Percentiles rank a stretch among this genome's conserved stretches.
These are phyloP conservation scores for Heliocidaris erythrogramma DNA, from an alignment of 35 echinoderm and acorn worm genomes.

Conservation along the genomic window DNA sequence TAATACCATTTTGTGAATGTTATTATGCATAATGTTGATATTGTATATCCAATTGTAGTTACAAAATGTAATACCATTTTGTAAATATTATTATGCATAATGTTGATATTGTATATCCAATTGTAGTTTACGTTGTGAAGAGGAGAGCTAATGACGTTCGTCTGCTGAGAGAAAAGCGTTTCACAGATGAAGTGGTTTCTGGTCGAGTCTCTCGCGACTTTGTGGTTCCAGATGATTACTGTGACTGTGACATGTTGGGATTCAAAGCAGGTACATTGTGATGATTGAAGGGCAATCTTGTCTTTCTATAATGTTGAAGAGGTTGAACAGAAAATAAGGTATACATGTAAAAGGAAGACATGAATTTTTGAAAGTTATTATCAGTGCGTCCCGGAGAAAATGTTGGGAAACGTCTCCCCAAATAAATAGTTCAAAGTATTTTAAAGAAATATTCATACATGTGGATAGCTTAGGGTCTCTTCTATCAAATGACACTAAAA, in stretches of 20 bases:
- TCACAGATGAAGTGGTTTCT: background rate
- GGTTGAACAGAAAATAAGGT: too few relatives aligned
- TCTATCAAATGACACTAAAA: too few relatives aligned
- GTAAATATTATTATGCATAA: background rate
- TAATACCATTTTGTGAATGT: background rate
- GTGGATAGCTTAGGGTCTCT: too few relatives aligned
- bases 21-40: background rate
- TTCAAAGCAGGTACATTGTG: background rate
- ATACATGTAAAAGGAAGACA: too few relatives aligned
- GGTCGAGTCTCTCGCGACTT: background rate
- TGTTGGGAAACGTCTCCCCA: too few relatives aligned
- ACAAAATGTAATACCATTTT: too few relatives aligned
- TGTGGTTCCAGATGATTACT: background rate
- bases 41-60: background rate
- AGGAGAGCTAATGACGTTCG: background rate
- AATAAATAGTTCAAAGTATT: too few relatives aligned
- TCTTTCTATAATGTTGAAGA: too few relatives aligned
- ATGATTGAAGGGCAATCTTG: too few relatives aligned
- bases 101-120: background rate
- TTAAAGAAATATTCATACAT: too few relatives aligned
- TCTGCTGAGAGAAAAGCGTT: background rate
- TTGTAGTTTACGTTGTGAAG: conserved; percentile 36
- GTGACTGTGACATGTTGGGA: background rate
- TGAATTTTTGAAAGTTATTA: too few relatives aligned
- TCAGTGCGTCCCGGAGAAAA: too few relatives aligned